Evolutionary conservation across 2,113 vertebrate species (phyloP).

Genomic region (Phoenicopterus ruber): DNA sequence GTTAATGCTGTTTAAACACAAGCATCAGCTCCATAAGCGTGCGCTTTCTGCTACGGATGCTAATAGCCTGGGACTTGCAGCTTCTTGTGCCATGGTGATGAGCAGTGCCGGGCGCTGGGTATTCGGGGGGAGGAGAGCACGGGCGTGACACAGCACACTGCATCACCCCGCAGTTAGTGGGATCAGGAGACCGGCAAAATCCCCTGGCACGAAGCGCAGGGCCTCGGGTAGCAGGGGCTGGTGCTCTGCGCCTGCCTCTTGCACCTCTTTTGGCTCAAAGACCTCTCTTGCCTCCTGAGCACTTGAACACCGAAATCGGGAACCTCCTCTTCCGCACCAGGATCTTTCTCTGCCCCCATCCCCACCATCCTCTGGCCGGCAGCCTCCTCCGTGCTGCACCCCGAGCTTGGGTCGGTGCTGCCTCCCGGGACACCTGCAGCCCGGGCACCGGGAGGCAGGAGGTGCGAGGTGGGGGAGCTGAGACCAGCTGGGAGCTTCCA

Average conservation of each 20-base stretch:
- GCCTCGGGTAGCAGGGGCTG: not conserved
- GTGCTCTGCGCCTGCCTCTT: not conserved
- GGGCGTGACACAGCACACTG: not conserved
- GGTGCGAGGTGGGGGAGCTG: rapidly evolving
- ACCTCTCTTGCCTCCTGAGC: rapidly evolving
- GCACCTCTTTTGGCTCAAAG: not conserved
- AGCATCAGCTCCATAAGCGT: not conserved
- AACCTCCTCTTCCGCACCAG: no score
- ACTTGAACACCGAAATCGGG: rapidly evolving
- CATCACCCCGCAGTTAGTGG: rapidly evolving
- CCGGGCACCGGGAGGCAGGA: rapidly evolving
- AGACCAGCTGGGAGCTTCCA: not conserved
- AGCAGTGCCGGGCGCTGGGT: not conserved
- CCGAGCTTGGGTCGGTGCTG: rapidly evolving
- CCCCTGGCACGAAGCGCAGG: rapidly evolving
- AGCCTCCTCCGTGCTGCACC: not conserved
- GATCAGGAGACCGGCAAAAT: not conserved
- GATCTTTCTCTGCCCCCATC: not conserved
- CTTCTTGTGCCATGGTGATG: not conserved
- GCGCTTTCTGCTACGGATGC: not conserved
- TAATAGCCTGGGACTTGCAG: rapidly evolving
- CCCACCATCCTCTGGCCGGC: not conserved
- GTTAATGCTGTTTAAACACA: not conserved
- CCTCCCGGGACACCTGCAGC: rapidly evolving
- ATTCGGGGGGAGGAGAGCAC: rapidly evolving